Base-by-base conservation (phyloP, 2,888 invertebrate species). In the Coenonympha glycerion region DNA sequence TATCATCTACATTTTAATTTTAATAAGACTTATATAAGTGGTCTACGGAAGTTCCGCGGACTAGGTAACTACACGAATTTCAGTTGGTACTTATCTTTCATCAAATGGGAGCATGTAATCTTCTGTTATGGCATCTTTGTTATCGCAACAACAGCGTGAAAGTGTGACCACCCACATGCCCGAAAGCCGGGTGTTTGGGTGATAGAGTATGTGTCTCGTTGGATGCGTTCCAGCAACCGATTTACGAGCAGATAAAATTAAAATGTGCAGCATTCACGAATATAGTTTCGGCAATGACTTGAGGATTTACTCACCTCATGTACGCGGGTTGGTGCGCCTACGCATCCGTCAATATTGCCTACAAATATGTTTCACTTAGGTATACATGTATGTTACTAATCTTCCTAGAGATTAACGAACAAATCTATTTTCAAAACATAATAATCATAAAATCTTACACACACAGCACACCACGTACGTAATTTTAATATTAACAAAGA, bases 211-310 rank as follows among this genome's bases (percentile, higher is more conserved):
- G 62, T 61, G 65, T 68, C 74, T 57, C 52, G 56, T 68, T 85
- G 85, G 86, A 73, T 66, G 60, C 52, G 65, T 54, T 79, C 86
- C 85, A 85, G 77, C 64, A 64, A 65, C 71, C 70, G 69, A 76
- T 76, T 77, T 76, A 79, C 76, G 71, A 69, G 63, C 62, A 67
- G 71, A 74, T 73, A 77, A 75, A 78, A 76, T 76, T 78, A 79
- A 79, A 80, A 76, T 69, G 62, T 78, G 73, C 77, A 79, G 58
- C 64, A 66, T 68, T 64, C 68, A 64, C 65, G 60, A 66, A 65
- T 60, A 66, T 57, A 64, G 63, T 73, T 71, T 74, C 77, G 72
- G 68, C 72, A 66, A 59, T 68, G 60, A 60, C 61, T 63, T 33
- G 56, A 49, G 55, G 63, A 67, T 57, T 48, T 33, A 3, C 31